phyloP scores from a whole-genome alignment of 2,113 vertebrate species.

The Erythrolamprus reginae region DNA sequence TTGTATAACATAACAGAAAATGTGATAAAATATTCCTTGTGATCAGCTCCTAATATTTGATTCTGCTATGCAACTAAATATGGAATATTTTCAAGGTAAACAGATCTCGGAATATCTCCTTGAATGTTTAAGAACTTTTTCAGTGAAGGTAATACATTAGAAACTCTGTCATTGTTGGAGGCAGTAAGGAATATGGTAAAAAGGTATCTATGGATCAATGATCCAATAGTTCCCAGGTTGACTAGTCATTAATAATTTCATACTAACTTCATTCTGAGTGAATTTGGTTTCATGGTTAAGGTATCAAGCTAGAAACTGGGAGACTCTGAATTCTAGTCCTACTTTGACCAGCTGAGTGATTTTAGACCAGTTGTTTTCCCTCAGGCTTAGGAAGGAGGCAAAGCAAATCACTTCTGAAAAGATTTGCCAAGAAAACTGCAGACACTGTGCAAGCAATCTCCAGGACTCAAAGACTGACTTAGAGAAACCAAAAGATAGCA shows the following conservation, averaged over 20 bases:
- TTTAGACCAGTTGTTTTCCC: neutral
- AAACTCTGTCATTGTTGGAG: neutral
- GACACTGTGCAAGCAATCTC: neutral
- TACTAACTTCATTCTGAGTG: neutral
- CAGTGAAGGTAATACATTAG: neutral
- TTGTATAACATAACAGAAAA: neutral
- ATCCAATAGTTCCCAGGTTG: neutral
- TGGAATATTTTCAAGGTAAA: neutral
- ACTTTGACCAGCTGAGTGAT: neutral
- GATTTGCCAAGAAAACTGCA: neutral
- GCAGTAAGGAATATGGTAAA: neutral
- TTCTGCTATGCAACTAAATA: neutral
- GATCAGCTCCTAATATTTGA: neutral
- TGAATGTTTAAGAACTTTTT: neutral
- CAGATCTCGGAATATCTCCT: neutral
- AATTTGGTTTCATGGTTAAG: neutral
- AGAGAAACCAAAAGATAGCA: neutral
- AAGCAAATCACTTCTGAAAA: neutral
- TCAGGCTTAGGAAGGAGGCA: neutral
- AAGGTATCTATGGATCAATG: neutral
- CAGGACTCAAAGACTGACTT: neutral
- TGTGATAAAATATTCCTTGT: neutral
- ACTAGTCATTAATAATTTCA: neutral
- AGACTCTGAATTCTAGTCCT: neutral
- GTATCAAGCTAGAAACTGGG: neutral